Percentiles rank a stretch among this genome's conserved stretches.
phyloP scores from a whole-genome alignment of 2,888 invertebrate species.

The Ethmia dodecea region DNA sequence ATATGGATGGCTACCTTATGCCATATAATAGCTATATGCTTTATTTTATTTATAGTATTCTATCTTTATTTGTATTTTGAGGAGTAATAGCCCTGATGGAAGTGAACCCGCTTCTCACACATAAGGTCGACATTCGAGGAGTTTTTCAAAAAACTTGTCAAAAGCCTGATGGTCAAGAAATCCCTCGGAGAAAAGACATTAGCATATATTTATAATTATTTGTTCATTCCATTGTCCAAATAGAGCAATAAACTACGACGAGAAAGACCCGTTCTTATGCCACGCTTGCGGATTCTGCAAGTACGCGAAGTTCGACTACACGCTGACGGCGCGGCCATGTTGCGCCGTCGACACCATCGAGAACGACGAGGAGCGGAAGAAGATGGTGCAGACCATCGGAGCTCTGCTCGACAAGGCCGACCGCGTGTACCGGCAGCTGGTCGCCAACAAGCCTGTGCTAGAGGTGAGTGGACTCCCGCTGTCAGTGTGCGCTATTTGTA shows the following conservation, averaged over 20 bases:
- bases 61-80: too few species aligned
- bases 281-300: slow-evolving; percentile 99
- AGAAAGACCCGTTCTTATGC: slow-evolving; percentile 98
- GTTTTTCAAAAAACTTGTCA: too few species aligned
- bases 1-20: too few species aligned
- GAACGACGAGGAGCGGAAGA: slow-evolving; percentile 96
- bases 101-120: too few species aligned
- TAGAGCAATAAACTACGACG: slow-evolving; percentile 98
- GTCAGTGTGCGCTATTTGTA: too few species aligned
- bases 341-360: slow-evolving; percentile 98
- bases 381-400: slow-evolving; percentile 95
- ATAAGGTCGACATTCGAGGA: too few species aligned
- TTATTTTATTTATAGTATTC: too few species aligned
- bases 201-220: too few species aligned
- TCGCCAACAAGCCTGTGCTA: slow-evolving; percentile 92
- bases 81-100: too few species aligned
- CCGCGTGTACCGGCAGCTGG: slow-evolving; percentile 92
- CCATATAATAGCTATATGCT: too few species aligned
- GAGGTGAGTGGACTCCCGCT: slow-evolving; percentile 84
- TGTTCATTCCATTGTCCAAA: background rate
- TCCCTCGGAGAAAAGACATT: too few species aligned
- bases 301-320: slow-evolving; percentile 99
- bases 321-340: slow-evolving; percentile 92
- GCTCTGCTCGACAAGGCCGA: slow-evolving; percentile 95
- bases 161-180: too few species aligned